Base-by-base conservation (phyloP, 2,797 vertebrate genomes). In the Phylloscopus collybita region DNA sequence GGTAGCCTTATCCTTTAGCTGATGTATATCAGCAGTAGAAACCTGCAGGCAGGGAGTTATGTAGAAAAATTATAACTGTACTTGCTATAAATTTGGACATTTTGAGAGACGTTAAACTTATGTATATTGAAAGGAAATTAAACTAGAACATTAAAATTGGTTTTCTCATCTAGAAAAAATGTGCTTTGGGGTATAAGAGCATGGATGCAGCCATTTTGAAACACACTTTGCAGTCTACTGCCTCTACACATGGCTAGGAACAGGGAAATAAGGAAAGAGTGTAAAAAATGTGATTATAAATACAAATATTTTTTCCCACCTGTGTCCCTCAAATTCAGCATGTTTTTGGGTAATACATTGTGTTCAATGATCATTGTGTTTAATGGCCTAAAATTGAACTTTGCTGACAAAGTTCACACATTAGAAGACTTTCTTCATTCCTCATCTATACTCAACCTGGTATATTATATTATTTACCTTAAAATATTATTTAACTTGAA, bases 111-210 rank as follows among this genome's bases (percentile, higher is more conserved):
- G 19, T 59, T 79, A 94, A 56, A 72, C 26, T 93, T 83, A 73
- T 9, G 22, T 34, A n/a, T 86, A 54, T 65, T 91, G 61, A 90
- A 86, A 92, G 56, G 66, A 93, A 94, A 90, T 88, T 66, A 83
- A 78, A 91, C 62, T 23, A 85, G n/a, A 80, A 64, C 14, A 26
- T 72, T 91, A 81, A 81, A 84, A 42, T 7, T 50, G 4, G 10
- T 17, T 90, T 88, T 76, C 65, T 93, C 70, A 79, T 79, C 34
- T 42, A 93, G 72, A 57, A 94, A 92, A 94, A 86, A 75, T 57
- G 45, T 90, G 12, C 13, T 61, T 80, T 80, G 4, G 10, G 16
- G 23, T 67, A 54, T 47, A 69, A 88, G 9, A 74, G 11, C 25
- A 38, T 56, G n/a, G 76, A 76, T 80, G 26, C 11, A 92, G 59